phyloP scores from a whole-genome alignment of 2,113 vertebrate species.

The Vidua macroura region DNA sequence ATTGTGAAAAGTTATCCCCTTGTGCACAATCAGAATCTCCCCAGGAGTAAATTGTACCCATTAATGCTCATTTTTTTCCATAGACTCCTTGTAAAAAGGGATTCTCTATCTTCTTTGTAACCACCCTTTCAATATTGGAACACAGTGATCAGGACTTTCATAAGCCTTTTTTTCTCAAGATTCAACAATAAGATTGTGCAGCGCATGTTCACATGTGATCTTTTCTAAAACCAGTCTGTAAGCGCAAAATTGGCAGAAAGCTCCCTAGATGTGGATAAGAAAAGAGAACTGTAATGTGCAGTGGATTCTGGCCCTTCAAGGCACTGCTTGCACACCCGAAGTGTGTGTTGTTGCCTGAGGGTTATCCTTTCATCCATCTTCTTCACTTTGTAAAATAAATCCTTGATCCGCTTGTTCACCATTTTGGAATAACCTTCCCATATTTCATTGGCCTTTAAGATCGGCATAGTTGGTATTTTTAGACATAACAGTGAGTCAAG shows the following conservation, averaged over 20 bases:
- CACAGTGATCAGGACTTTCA: not conserved
- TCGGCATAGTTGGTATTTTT: not conserved
- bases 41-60: not conserved
- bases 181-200: not conserved
- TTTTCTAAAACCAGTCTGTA: not conserved
- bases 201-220: accelerated
- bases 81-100: not conserved
- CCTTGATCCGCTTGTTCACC: not conserved
- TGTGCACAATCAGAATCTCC: not conserved
- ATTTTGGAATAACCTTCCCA: not conserved
- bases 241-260: not conserved
- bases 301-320: not conserved
- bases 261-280: not conserved
- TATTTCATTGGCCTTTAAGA: not conserved
- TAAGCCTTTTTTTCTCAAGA: not conserved
- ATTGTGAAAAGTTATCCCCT: not conserved
- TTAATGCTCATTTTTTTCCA: not conserved
- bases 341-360: not conserved
- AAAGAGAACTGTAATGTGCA: not conserved
- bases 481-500: not conserved
- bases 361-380: not conserved
- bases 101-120: not conserved
- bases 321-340: not conserved
- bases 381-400: not conserved
- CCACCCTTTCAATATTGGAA: not conserved